These are phyloP conservation scores for Catocala fraxini DNA, from an alignment of 2,888 invertebrate species.

Conservation along the genomic window DNA sequence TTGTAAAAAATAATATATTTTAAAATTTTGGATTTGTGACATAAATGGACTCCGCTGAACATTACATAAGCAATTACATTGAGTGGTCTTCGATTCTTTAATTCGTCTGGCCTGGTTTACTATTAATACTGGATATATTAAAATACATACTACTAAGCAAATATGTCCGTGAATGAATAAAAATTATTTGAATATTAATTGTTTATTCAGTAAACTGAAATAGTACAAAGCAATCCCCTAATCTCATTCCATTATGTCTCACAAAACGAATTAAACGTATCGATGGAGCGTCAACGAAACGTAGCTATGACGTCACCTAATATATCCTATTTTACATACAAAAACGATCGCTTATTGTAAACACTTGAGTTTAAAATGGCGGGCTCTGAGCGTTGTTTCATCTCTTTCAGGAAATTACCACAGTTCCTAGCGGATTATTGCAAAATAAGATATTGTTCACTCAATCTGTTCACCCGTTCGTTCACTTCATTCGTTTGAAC, in stretches of 20 bases:
- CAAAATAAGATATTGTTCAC: constrained; percentile 87
- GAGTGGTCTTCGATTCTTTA: no score
- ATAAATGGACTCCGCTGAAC: no score
- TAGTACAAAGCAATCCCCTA: constrained; percentile 14
- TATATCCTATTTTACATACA: constrained; percentile 60
- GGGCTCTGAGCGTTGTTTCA: constrained; percentile 70
- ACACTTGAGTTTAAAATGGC: constrained; percentile 71
- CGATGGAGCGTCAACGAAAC: constrained; percentile 31
- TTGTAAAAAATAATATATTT: no score
- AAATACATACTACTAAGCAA: no score
- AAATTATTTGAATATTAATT: no score
- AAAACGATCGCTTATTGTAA: constrained; percentile 68
- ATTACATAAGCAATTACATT: no score
- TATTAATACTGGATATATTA: no score
- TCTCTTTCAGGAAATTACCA: constrained; percentile 86
- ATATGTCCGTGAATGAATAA: no score
- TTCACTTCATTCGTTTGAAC: constrained; percentile 75
- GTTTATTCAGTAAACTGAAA: neutral
- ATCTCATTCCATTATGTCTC: constrained; percentile 13
- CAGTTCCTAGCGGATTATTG: constrained; percentile 83
- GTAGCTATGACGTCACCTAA: constrained; percentile 35
- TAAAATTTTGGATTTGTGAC: no score
- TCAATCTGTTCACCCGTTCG: constrained; percentile 79
- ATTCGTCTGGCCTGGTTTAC: no score
- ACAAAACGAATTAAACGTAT: constrained; percentile 24